Percentiles rank a stretch among this genome's conserved stretches.
Evolutionary conservation across 2,888 invertebrate species (phyloP).

Genomic region (Drosophila dives): DNA sequence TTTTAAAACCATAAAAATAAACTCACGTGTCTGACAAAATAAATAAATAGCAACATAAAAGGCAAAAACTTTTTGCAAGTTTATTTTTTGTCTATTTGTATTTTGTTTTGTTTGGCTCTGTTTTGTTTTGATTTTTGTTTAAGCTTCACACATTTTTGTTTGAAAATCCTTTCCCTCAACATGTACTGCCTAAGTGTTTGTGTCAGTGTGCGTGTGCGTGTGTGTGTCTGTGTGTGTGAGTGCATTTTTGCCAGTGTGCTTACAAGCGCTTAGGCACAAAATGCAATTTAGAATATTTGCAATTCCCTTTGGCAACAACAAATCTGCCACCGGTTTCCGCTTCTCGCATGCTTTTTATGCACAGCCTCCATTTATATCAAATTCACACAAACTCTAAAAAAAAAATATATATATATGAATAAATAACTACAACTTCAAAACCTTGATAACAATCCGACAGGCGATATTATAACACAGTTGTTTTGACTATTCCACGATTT

Average conservation of each 20-base stretch:
- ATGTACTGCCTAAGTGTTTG: slow-evolving; percentile 33
- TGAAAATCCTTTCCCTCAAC: slow-evolving; percentile 74
- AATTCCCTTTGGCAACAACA: slow-evolving; percentile 72
- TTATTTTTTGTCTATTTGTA: slow-evolving; percentile 30
- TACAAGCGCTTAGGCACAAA: slow-evolving; percentile 59
- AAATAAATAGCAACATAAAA: slow-evolving; percentile 73
- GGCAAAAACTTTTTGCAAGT: slow-evolving; percentile 26
- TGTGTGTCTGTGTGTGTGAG: slow-evolving; percentile 12
- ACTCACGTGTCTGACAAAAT: slow-evolving; percentile 74
- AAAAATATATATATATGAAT: background rate
- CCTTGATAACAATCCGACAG: background rate
- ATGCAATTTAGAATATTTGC: slow-evolving; percentile 79
- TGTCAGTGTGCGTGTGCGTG: slow-evolving; percentile 21
- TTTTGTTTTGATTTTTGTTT: slow-evolving; percentile 62
- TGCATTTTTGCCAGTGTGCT: slow-evolving; percentile 12
- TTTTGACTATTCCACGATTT: slow-evolving; percentile 1
- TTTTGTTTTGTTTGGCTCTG: slow-evolving; percentile 29
- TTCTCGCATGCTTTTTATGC: slow-evolving; percentile 26
- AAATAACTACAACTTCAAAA: background rate
- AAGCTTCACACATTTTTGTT: slow-evolving; percentile 75
- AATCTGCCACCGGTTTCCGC: slow-evolving; percentile 45
- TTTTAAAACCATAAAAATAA: slow-evolving; percentile 82
- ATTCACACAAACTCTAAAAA: slow-evolving; percentile 3
- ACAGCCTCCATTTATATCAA: slow-evolving; percentile 9
- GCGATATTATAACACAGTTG: slow-evolving; percentile 8